Conservation (phyloP, 2,113 vertebrate species). For the Hippoglossus stenolepis region DNA sequence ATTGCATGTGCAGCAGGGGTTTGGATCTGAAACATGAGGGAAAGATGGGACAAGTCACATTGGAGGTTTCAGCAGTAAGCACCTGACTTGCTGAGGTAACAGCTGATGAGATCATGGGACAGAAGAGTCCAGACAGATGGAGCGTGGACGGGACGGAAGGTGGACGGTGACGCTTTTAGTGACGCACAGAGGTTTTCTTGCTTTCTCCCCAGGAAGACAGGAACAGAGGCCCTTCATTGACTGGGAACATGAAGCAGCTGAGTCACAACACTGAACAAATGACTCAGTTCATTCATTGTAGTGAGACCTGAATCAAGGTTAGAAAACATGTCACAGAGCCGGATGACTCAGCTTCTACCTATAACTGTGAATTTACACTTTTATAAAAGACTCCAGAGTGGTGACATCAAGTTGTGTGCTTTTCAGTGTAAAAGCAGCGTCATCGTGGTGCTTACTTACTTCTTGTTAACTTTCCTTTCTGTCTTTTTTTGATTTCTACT, state of each 20-base stretch:
- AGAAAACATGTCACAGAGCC: background rate
- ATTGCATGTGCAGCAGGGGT: background rate
- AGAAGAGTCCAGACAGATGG: conserved; percentile 35
- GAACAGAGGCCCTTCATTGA: conserved; percentile 36
- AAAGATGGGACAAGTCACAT: background rate
- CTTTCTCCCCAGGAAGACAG: background rate
- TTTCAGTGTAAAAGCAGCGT: too few species aligned
- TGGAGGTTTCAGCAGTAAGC: background rate
- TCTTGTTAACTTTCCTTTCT: background rate
- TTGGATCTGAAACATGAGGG: background rate
- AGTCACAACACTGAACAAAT: conserved; percentile 35
- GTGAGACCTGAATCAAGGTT: background rate
- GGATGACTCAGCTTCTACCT: background rate
- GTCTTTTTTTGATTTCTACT: too few species aligned
- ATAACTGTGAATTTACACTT: too few species aligned
- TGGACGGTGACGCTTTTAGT: background rate
- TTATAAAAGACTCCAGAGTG: too few species aligned
- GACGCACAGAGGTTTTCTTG: background rate
- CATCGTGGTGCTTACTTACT: too few species aligned
- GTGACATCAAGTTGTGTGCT: too few species aligned
- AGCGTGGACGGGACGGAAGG: background rate
- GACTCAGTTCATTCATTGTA: background rate
- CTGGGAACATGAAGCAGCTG: background rate
- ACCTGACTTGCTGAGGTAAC: background rate
- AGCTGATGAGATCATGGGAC: background rate